Evolutionary conservation across 2,797 vertebrate species (phyloP).

Genomic region (Squalus acanthias): DNA sequence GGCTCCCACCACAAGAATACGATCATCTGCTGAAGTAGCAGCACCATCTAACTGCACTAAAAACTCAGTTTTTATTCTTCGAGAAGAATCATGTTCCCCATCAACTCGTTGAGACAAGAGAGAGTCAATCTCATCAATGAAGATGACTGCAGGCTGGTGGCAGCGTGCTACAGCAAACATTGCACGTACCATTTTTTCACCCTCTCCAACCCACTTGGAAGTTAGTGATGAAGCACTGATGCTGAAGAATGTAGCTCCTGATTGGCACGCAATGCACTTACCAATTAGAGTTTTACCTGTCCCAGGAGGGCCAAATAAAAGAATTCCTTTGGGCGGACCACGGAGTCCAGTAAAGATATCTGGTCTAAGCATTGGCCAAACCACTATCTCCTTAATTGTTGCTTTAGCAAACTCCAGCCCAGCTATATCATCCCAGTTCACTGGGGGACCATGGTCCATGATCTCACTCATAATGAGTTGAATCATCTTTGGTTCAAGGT

Average conservation of each 20-base stretch:
- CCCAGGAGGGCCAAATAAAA: constrained; percentile 90
- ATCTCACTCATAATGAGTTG: constrained; percentile 95
- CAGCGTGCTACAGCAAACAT: constrained; percentile 86
- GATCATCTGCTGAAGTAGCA: constrained; percentile 83
- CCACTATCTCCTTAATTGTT: constrained; percentile 93
- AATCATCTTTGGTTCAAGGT: constrained; percentile 88
- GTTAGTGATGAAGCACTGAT: constrained; percentile 95
- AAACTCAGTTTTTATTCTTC: constrained; percentile 95
- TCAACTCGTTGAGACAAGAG: constrained; percentile 87
- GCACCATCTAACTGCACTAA: constrained; percentile 91
- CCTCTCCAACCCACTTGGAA: constrained; percentile 96
- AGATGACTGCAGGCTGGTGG: constrained; percentile 93
- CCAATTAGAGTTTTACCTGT: constrained; percentile 97
- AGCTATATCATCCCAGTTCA: constrained; percentile 91
- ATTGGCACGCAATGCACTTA: constrained; percentile 94
- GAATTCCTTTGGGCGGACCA: constrained; percentile 89
- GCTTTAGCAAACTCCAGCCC: constrained; percentile 92
- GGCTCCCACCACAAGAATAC: constrained; percentile 90
- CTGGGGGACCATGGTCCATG: constrained; percentile 85
- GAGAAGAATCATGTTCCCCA: constrained; percentile 88
- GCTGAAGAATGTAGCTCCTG: constrained; percentile 94
- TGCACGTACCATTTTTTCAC: constrained; percentile 94
- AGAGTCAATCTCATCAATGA: constrained; percentile 96
- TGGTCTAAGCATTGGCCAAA: constrained; percentile 95
- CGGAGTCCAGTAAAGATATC: constrained; percentile 92